phyloP scores from a whole-genome alignment of 1,140 invertebrate species.

The Ruditapes philippinarum region DNA sequence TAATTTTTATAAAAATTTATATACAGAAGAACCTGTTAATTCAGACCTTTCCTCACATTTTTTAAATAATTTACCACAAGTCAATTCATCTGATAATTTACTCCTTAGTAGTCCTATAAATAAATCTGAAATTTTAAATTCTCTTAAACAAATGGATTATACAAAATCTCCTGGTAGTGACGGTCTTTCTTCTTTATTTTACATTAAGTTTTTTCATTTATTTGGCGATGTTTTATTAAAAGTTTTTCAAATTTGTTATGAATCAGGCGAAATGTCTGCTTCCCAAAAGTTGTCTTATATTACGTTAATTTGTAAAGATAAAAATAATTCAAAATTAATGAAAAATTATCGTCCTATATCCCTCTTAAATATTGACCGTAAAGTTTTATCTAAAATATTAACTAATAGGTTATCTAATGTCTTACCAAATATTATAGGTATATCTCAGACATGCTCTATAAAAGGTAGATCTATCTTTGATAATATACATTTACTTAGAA shows the following conservation, averaged over 20 bases:
- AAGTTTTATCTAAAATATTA: conserved; percentile 70
- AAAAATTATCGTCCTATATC: conserved; percentile 74
- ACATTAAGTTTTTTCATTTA: too few relatives aligned
- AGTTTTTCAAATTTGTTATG: conserved; percentile 61
- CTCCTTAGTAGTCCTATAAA: conserved; percentile 57
- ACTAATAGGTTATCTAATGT: conserved; percentile 56
- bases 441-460: conserved; percentile 24
- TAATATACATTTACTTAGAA: conserved; percentile 70
- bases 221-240: conserved; percentile 57
- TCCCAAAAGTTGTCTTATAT: conserved; percentile 69
- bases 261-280: conserved; percentile 47
- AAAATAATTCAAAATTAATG: conserved; percentile 43
- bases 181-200: conserved; percentile 71
- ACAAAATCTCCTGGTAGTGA: conserved; percentile 72
- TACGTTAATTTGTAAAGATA: conserved; percentile 70
- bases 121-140: conserved; percentile 27
- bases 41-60: conserved; percentile 43
- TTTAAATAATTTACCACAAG: conserved; percentile 64
- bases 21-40: conserved; percentile 63
- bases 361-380: conserved; percentile 72
- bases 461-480: conserved; percentile 69
- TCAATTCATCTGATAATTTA: not conserved
- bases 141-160: conserved; percentile 58
- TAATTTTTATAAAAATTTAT: conserved; percentile 73
- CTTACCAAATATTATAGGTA: conserved; percentile 41